These are phyloP conservation scores for Elephas maximus DNA, from an alignment of 2,113 vertebrate genomes.

Conservation along the genomic window DNA sequence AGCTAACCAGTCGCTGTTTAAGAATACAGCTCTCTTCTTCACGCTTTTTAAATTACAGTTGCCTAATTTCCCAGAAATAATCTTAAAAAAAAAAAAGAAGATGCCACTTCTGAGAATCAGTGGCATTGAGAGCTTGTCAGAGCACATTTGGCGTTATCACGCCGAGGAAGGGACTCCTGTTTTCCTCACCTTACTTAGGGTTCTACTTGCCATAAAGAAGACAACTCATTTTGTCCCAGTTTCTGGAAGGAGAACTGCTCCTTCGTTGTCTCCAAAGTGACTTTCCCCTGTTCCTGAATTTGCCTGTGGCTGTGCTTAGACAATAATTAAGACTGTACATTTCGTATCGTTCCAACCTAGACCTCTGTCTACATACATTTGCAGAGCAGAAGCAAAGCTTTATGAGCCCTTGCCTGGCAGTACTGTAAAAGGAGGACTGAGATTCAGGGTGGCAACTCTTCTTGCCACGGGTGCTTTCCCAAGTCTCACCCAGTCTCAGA, in stretches of 20 bases:
- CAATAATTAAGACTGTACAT: constrained; percentile 71
- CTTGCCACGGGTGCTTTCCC: constrained; percentile 90
- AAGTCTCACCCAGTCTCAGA: constrained; percentile 78
- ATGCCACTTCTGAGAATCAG: not conserved
- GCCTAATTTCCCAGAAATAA: not conserved
- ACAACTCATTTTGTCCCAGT: not conserved
- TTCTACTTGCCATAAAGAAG: constrained; percentile 12
- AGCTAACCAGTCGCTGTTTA: not conserved
- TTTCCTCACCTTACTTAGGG: not conserved
- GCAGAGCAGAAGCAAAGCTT: constrained; percentile 74
- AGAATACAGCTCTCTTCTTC: not conserved
- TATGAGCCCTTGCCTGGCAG: constrained; percentile 60
- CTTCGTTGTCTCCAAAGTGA: constrained; percentile 36
- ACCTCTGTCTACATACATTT: constrained; percentile 85
- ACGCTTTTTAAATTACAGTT: constrained; percentile 3
- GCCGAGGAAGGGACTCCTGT: not conserved
- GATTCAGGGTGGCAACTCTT: constrained; percentile 89
- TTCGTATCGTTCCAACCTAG: constrained; percentile 63
- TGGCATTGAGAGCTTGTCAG: not conserved
- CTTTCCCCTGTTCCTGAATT: constrained; percentile 46
- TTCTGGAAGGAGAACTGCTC: not conserved
- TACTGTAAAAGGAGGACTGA: constrained; percentile 53
- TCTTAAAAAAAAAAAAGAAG: not conserved
- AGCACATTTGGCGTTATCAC: not conserved
- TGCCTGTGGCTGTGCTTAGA: not conserved